Evolutionary conservation across 2,113 vertebrate genomes (phyloP).

Genomic region (Osmerus mordax): DNA sequence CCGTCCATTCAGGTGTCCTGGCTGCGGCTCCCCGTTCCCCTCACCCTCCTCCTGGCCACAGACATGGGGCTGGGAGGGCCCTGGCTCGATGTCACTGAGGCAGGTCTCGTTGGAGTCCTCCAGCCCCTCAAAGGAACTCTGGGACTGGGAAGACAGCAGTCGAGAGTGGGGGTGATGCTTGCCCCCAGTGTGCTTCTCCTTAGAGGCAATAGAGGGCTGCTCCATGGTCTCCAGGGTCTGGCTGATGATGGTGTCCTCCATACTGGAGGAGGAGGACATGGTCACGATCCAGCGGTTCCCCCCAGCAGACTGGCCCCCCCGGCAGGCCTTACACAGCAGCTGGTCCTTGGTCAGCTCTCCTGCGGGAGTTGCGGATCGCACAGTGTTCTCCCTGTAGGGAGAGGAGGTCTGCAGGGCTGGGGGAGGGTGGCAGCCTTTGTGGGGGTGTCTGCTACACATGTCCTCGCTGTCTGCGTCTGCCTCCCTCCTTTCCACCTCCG

Average conservation of each 20-base stretch:
- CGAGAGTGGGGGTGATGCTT: slow-evolving; percentile 58
- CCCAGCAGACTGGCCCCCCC: slow-evolving; percentile 35
- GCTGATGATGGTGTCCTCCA: slow-evolving; percentile 68
- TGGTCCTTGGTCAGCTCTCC: slow-evolving; percentile 48
- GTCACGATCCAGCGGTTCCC: slow-evolving; percentile 65
- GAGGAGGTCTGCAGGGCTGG: slow-evolving; percentile 92
- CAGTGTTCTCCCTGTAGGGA: slow-evolving; percentile 81
- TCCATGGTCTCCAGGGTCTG: slow-evolving; percentile 64
- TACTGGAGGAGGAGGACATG: slow-evolving; percentile 71
- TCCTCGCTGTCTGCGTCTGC: slow-evolving; percentile 50
- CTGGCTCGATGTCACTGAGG: slow-evolving; percentile 80
- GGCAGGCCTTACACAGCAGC: slow-evolving; percentile 67
- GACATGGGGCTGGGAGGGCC: slow-evolving; percentile 40
- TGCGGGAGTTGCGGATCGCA: slow-evolving; percentile 28
- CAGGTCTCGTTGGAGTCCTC: slow-evolving; percentile 89
- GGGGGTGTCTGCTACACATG: slow-evolving; percentile 44
- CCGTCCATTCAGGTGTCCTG: slow-evolving; percentile 87
- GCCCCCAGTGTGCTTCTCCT: slow-evolving; percentile 44
- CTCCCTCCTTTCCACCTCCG: slow-evolving; percentile 45
- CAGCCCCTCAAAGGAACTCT: slow-evolving; percentile 85
- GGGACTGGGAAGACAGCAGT: slow-evolving; percentile 75
- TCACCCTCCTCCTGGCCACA: slow-evolving; percentile 34
- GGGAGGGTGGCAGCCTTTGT: slow-evolving; percentile 53
- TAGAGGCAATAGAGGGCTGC: slow-evolving; percentile 51
- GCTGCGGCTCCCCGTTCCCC: slow-evolving; percentile 54